Evolutionary conservation across 1,140 invertebrate genomes (phyloP).

Genomic region (Theocolax elegans): DNA sequence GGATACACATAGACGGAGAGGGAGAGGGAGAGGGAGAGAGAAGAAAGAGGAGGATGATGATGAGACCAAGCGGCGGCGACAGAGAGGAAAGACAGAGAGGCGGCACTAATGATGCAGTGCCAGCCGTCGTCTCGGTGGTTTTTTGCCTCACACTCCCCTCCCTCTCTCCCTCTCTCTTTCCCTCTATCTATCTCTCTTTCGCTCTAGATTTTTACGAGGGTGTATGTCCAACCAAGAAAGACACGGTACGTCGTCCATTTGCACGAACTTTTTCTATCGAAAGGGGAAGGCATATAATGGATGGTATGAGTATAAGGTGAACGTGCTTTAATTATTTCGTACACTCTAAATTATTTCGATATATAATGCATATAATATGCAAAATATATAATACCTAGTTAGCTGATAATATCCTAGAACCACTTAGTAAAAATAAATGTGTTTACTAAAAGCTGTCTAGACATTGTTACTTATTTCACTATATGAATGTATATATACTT

Average conservation of each 20-base stretch:
- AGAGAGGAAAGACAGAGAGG: conserved; percentile 45
- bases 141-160: conserved; percentile 50
- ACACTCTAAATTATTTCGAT: too few relatives aligned
- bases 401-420: too few relatives aligned
- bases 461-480: too few relatives aligned
- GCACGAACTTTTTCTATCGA: conserved; percentile 11
- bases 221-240: neutral
- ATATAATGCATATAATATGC: too few relatives aligned
- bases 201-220: conserved; percentile 19
- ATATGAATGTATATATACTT: too few relatives aligned
- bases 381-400: too few relatives aligned
- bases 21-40: neutral
- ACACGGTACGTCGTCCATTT: neutral
- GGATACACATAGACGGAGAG: too few relatives aligned
- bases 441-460: too few relatives aligned
- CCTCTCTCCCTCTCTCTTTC: neutral
- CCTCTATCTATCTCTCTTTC: neutral
- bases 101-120: conserved; percentile 57
- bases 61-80: conserved; percentile 31
- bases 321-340: too few relatives aligned
- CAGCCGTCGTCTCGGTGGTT: conserved; percentile 51
- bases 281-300: too few relatives aligned
- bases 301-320: neutral
- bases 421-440: too few relatives aligned
- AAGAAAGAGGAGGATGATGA: neutral